These are phyloP conservation scores for Platysteira castanea DNA, from an alignment of 2,113 vertebrate species.

Conservation along the genomic window DNA sequence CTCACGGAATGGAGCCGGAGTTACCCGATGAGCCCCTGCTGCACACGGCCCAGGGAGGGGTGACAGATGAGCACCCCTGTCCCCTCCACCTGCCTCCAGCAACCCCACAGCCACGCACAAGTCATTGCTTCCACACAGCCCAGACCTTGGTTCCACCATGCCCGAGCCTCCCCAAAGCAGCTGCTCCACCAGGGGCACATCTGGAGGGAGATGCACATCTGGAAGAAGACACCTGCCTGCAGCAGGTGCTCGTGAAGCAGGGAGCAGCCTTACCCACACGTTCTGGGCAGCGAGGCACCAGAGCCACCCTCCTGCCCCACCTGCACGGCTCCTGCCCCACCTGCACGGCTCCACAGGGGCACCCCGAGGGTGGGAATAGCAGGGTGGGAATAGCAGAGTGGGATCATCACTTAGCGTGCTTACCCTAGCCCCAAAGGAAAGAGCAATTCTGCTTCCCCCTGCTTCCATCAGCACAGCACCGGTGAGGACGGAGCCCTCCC, in stretches of 20 bases:
- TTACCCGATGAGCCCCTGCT: background rate
- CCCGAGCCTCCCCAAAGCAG: background rate
- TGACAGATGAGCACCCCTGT: background rate
- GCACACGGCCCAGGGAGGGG: background rate
- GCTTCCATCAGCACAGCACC: background rate
- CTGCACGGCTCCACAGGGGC: background rate
- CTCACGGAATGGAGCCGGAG: background rate
- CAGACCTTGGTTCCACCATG: background rate
- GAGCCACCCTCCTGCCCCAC: background rate
- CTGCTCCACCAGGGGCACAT: background rate
- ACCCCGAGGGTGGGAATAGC: background rate
- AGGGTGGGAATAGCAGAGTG: background rate
- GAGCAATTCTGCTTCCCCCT: background rate
- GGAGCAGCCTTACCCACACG: background rate
- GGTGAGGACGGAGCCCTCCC: background rate
- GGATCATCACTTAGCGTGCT: background rate
- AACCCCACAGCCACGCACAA: background rate
- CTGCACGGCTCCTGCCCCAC: background rate
- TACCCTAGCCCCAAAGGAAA: background rate
- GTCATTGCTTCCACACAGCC: background rate
- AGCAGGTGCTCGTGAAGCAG: background rate
- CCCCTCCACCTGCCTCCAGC: background rate
- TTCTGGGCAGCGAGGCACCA: accelerated
- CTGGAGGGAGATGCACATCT: background rate
- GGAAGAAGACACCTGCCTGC: background rate